Conservation (phyloP, 2,797 vertebrate species). For the Scolopax bukidnonensis region DNA sequence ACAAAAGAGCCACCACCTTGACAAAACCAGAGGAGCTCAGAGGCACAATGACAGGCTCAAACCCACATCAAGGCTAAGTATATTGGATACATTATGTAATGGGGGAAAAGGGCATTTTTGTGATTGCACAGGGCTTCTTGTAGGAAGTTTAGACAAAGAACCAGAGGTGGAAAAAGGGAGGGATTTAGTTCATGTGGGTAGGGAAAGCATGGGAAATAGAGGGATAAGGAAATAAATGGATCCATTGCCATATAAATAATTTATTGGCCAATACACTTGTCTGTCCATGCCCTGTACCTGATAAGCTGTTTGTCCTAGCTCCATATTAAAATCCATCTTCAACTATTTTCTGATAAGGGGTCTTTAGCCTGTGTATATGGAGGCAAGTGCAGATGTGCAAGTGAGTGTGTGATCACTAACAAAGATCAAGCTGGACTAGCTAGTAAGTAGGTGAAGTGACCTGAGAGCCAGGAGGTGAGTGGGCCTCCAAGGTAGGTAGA, state of each 20-base stretch:
- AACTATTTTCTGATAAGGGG: not conserved
- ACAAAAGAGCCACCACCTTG: not conserved
- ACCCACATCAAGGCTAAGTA: not conserved
- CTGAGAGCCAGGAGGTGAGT: not conserved
- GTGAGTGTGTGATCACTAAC: not conserved
- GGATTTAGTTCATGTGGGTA: not conserved
- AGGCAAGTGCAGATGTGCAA: accelerated
- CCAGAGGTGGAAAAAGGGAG: not conserved
- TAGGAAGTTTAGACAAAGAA: not conserved
- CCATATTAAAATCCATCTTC: not conserved
- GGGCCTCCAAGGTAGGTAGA: not conserved
- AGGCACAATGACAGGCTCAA: not conserved
- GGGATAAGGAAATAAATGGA: not conserved
- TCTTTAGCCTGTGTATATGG: not conserved
- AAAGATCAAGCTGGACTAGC: not conserved
- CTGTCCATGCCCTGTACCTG: not conserved
- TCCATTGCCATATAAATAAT: not conserved
- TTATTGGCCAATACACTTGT: not conserved
- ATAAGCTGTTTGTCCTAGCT: not conserved
- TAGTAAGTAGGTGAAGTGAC: not conserved
- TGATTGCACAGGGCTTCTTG: not conserved
- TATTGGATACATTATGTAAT: not conserved
- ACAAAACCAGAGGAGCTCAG: not conserved
- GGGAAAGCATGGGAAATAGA: not conserved
- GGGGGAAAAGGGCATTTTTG: not conserved